A percentile compares a stretch with the other conserved stretches of the same genome.
phyloP scores from a whole-genome alignment of 2,888 invertebrate species.

The Drosophila pegasa region DNA sequence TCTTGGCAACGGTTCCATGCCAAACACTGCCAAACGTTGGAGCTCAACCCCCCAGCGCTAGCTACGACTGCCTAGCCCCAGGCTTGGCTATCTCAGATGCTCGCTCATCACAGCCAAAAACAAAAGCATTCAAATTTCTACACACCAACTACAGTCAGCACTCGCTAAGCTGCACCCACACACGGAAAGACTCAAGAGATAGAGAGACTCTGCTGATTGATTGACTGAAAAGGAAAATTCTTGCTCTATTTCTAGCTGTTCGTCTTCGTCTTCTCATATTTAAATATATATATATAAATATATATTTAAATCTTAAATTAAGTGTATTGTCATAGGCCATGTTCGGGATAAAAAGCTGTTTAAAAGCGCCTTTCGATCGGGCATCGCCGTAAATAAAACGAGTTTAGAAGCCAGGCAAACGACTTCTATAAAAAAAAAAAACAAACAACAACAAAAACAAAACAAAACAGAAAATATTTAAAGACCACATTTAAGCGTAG shows the following conservation, averaged over 20 bases:
- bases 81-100: slow-evolving; percentile 1
- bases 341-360: slow-evolving; percentile 11
- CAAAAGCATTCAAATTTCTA: background rate
- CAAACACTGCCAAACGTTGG: slow-evolving; percentile 27
- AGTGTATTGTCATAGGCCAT: slow-evolving; percentile 16
- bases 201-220: no score
- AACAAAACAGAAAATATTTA: background rate
- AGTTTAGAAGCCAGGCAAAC: slow-evolving; percentile 13
- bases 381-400: slow-evolving; percentile 9
- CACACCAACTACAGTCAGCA: background rate
- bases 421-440: background rate
- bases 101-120: slow-evolving; percentile 1
- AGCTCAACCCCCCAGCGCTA: background rate
- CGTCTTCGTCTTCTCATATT: background rate
- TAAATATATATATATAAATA: background rate
- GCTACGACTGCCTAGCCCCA: background rate
- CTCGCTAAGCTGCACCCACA: background rate
- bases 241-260: background rate
- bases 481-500: slow-evolving; percentile 2
- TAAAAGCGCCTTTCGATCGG: background rate
- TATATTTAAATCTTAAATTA: background rate
- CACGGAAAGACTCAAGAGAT: no score
- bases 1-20: slow-evolving; percentile 42
- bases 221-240: background rate
- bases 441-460: no score